Evolutionary conservation across 2,888 invertebrate species (phyloP).

Genomic region (Melieria omissa): DNA sequence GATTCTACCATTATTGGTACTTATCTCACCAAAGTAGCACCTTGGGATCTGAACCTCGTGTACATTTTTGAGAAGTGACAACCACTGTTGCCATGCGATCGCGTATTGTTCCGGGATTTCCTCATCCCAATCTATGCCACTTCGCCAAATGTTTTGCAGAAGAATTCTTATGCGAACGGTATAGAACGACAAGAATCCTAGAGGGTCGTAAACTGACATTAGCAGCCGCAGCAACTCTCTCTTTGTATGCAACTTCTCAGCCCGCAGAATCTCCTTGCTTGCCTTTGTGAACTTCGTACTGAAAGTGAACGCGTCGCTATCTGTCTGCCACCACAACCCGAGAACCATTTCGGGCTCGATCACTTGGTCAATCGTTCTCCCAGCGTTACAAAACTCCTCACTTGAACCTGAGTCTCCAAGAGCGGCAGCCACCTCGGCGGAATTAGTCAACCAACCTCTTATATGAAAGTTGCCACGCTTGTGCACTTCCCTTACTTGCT

Average conservation of each 20-base stretch:
- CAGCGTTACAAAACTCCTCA: slow-evolving; percentile 17
- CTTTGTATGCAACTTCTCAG: background rate
- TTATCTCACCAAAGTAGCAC: background rate
- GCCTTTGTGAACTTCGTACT: background rate
- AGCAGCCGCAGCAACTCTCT: background rate
- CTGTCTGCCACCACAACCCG: background rate
- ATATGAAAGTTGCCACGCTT: background rate
- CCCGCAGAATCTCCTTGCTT: background rate
- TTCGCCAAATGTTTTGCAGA: slow-evolving; percentile 42
- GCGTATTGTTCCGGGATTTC: slow-evolving; percentile 26
- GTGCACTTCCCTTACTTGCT: slow-evolving; percentile 1
- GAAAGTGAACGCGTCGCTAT: background rate
- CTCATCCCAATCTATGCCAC: slow-evolving; percentile 39
- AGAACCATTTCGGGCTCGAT: slow-evolving; percentile 8
- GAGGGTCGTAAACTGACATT: slow-evolving; percentile 4
- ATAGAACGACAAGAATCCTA: background rate
- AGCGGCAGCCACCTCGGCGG: background rate
- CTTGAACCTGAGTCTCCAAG: background rate
- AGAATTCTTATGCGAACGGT: slow-evolving; percentile 34
- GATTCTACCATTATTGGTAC: background rate
- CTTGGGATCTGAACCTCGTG: slow-evolving; percentile 32
- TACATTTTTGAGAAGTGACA: slow-evolving; percentile 16
- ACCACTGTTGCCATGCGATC: slow-evolving; percentile 34
- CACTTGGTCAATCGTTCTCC: slow-evolving; percentile 21
- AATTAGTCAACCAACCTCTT: background rate